phyloP scores from a whole-genome alignment of 2,797 vertebrate species.

The Brotula barbata region DNA sequence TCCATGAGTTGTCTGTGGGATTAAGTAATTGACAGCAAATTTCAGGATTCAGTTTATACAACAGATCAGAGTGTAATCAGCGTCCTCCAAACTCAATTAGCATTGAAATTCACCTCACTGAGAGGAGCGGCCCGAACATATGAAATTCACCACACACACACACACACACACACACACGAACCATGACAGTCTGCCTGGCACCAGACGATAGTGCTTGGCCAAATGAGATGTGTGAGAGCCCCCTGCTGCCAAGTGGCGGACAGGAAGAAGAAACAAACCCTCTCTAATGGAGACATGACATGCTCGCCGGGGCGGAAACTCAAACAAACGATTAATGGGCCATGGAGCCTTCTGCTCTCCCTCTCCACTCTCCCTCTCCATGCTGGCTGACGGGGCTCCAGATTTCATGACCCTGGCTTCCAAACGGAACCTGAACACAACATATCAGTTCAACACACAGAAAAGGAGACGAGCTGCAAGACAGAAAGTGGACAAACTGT shows the following conservation, averaged over 20 bases:
- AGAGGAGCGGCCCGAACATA: constrained; percentile 61
- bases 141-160: constrained; percentile 34
- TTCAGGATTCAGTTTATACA: constrained; percentile 58
- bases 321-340: constrained; percentile 86
- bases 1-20: constrained; percentile 48
- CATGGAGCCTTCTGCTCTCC: constrained; percentile 70
- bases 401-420: constrained; percentile 63
- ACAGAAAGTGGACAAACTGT: too few relatives aligned
- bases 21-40: constrained; percentile 62
- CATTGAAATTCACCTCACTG: constrained; percentile 52
- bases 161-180: constrained; percentile 25
- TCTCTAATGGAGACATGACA: constrained; percentile 86
- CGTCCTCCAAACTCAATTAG: constrained; percentile 60
- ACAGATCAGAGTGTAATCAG: constrained; percentile 58
- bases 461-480: too few relatives aligned
- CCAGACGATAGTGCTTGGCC: constrained; percentile 77
- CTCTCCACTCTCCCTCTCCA: constrained; percentile 50
- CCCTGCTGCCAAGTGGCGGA: constrained; percentile 81
- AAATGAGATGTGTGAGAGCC: constrained; percentile 82
- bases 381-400: constrained; percentile 53
- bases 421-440: too few relatives aligned
- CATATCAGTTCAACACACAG: too few relatives aligned
- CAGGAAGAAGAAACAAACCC: constrained; percentile 82
- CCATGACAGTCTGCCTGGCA: constrained; percentile 83
- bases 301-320: constrained; percentile 82